These are phyloP conservation scores for Plagiodera versicolora DNA, from an alignment of 2,888 invertebrate genomes.

Conservation along the genomic window DNA sequence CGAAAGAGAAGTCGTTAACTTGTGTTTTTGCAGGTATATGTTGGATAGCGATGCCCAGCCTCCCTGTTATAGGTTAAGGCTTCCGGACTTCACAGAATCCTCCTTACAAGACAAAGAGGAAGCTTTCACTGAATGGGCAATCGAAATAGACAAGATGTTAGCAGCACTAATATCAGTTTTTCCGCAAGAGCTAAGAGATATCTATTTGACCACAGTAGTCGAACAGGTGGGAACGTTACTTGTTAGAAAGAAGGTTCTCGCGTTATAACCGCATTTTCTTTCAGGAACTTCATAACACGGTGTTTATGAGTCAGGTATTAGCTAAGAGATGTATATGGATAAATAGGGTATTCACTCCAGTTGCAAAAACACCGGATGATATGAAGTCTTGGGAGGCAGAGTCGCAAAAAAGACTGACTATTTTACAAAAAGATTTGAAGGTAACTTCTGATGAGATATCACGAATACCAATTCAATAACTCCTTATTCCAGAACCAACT, in stretches of 20 bases:
- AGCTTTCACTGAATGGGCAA: conserved; percentile 59
- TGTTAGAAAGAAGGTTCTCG: not conserved
- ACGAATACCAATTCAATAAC: not conserved
- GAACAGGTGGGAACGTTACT: conserved; percentile 63
- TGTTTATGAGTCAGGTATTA: conserved; percentile 77
- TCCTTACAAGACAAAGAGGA: conserved; percentile 55
- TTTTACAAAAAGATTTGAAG: conserved; percentile 73
- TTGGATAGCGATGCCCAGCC: conserved; percentile 74
- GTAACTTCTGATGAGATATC: conserved; percentile 48
- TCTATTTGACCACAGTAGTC: conserved; percentile 78
- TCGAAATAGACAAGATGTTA: conserved; percentile 65
- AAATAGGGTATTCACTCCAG: conserved; percentile 63
- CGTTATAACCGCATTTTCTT: conserved; percentile 22
- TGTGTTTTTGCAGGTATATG: conserved; percentile 59
- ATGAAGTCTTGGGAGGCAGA: conserved; percentile 63
- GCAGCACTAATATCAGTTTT: conserved; percentile 70
- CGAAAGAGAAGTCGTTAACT: too few species aligned
- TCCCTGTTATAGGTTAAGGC: conserved; percentile 73
- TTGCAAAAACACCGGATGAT: conserved; percentile 61
- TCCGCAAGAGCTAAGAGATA: conserved; percentile 76
- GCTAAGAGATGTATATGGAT: conserved; percentile 81
- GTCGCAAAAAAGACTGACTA: conserved; percentile 68
- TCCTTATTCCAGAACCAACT: conserved; percentile 63
- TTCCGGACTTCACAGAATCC: conserved; percentile 58
- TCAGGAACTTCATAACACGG: conserved; percentile 79